These are phyloP conservation scores for Rhinopomastus cyanomelas DNA, from an alignment of 2,113 vertebrate species.

Conservation along the genomic window DNA sequence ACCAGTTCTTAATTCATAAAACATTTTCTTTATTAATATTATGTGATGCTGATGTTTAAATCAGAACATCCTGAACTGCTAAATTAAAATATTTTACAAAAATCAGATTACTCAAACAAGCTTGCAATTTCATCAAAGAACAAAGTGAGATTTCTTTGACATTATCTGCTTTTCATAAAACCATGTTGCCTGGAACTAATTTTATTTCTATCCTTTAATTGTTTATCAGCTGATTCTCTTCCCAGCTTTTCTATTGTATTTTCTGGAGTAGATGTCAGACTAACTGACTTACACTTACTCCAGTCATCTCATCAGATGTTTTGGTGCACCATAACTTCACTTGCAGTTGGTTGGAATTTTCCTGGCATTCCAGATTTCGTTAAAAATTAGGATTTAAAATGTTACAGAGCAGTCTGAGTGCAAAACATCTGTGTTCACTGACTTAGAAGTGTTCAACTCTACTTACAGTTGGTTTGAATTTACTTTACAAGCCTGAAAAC, in stretches of 20 bases:
- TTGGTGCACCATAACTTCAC: neutral
- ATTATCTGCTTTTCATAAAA: conserved; percentile 58
- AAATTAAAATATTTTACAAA: conserved; percentile 57
- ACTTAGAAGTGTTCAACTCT: neutral
- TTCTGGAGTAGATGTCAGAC: conserved; percentile 43
- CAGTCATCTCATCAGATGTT: neutral
- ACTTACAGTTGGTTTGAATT: neutral
- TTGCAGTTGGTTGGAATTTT: conserved; percentile 15
- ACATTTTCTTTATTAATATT: conserved; percentile 63
- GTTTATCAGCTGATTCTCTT: conserved; percentile 47
- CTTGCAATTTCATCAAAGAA: conserved; percentile 52
- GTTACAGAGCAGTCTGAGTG: neutral
- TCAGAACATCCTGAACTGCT: conserved; percentile 48
- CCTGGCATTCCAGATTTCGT: neutral
- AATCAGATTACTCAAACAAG: conserved; percentile 54
- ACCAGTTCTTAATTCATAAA: conserved; percentile 62
- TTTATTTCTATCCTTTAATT: conserved; percentile 57
- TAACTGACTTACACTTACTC: conserved; percentile 30
- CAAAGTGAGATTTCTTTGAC: conserved; percentile 57
- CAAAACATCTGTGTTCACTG: neutral
- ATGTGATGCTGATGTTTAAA: conserved; percentile 53
- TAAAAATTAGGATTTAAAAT: conserved; percentile 16
- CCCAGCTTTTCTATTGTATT: conserved; percentile 20
- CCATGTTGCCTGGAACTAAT: conserved; percentile 34
- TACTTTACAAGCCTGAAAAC: neutral